Evolutionary conservation across 2,888 invertebrate species (phyloP), one percentile per base, ranked within the genome.

Genomic region (Physocephala rufipes): DNA sequence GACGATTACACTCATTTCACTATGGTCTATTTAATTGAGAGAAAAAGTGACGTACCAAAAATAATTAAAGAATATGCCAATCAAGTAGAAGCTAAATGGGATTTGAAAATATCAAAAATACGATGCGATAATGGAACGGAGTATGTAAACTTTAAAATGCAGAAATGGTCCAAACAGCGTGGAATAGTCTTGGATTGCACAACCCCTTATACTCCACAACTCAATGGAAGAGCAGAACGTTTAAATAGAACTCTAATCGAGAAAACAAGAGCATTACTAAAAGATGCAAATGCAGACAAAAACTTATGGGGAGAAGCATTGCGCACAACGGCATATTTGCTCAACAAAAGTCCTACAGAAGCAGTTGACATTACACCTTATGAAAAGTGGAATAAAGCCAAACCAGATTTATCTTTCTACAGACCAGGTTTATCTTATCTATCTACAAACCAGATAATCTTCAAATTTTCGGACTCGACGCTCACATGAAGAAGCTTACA

Each of bases 111-210:
- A n/a, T 47, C 53, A 67, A 53, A n/a, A 15, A n/a, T 71, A 15
- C 51, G 67, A 53, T 67, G 67, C 21, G 63, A 67, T 16, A 62
- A 67, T 43, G 67, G 71, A 9, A 62, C 45, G 26, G 71, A 67
- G 28, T 71, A 62, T 30, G 58, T 59, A n/a, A 45, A 62, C 28
- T 30, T 69, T 49, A 47, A 45, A n/a, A n/a, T n/a, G n/a, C n/a
- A n/a, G n/a, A n/a, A n/a, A n/a, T n/a, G n/a, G n/a, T n/a, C n/a
- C n/a, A n/a, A n/a, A n/a, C n/a, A n/a, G n/a, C n/a, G n/a, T 15
- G n/a, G 63, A 43, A 24, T 47, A 2, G 24, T 45, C 24, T 3
- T 70, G 53, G 64, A 69, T 24, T 62, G 63, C 21, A 43, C 30
- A 16, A 24, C 51, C 19, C 7, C 69, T 21, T 51, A n/a, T 69